Evolutionary conservation across 1,140 invertebrate genomes (phyloP).

Genomic region (Xylocopa sonorina): DNA sequence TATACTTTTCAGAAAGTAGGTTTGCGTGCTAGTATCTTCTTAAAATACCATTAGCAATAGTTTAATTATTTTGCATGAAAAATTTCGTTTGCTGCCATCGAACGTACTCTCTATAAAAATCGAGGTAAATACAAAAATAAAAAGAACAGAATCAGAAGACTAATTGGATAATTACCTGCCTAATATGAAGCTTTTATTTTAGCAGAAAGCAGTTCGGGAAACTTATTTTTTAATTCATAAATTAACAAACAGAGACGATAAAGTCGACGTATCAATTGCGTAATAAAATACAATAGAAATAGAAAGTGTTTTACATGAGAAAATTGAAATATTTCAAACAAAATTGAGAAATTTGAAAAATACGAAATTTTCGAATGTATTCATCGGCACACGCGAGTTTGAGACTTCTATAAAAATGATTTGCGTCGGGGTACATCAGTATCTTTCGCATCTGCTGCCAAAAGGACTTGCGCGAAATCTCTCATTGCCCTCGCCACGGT

Average conservation of each 20-base stretch:
- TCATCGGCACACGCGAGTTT: slow-evolving; percentile 1
- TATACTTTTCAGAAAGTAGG: not conserved
- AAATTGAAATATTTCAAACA: not conserved
- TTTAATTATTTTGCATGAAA: not conserved
- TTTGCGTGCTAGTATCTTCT: too few relatives aligned
- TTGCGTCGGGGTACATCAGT: not conserved
- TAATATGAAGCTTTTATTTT: not conserved
- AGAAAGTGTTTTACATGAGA: too few relatives aligned
- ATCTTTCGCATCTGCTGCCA: slow-evolving; percentile 64
- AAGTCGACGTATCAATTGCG: too few relatives aligned
- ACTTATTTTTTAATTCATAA: not conserved
- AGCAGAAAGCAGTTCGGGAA: too few relatives aligned
- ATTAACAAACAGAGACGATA: too few relatives aligned
- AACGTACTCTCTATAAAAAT: not conserved
- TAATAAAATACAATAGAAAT: too few relatives aligned
- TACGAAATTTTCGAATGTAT: slow-evolving; percentile 1
- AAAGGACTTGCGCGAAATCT: slow-evolving; percentile 26
- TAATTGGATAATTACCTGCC: not conserved
- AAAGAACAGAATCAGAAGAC: too few relatives aligned
- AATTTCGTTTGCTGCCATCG: not conserved
- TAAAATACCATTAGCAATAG: not conserved
- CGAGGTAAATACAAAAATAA: not conserved
- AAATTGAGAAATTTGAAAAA: not conserved
- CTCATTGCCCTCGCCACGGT: not conserved
- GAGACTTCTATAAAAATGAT: too few relatives aligned